phyloP scores from a whole-genome alignment of 2,797 vertebrate species.

The Coregonus suidteri region DNA sequence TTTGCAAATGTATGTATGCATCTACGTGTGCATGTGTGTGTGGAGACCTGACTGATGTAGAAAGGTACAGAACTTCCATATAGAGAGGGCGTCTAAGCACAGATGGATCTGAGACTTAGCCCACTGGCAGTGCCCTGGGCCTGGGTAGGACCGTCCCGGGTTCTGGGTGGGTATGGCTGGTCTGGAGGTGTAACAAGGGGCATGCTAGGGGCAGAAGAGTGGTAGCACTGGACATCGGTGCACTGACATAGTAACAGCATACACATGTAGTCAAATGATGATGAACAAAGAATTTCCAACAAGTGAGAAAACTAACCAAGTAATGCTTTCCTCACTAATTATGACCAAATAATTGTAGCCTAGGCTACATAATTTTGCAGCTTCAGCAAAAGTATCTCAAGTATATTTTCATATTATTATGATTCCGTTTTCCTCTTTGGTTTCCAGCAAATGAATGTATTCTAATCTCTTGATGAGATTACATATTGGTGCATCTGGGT shows the following conservation, averaged over 20 bases:
- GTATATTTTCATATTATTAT: not conserved
- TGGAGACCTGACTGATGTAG: not conserved
- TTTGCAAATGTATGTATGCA: not conserved
- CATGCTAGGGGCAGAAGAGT: no score
- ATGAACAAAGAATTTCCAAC: not conserved
- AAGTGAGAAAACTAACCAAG: not conserved
- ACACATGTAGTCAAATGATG: no score
- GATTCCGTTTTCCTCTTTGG: not conserved
- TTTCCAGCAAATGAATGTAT: conserved; percentile 42
- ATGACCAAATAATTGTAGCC: no score
- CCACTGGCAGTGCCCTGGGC: not conserved
- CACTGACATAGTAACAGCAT: no score
- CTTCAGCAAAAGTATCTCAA: no score
- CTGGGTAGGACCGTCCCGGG: not conserved
- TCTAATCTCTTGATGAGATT: conserved; percentile 75
- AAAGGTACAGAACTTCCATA: not conserved
- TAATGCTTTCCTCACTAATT: not conserved
- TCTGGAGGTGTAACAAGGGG: not conserved
- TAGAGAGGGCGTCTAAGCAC: not conserved
- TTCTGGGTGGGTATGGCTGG: not conserved
- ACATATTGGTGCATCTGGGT: conserved; percentile 64
- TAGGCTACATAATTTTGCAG: no score
- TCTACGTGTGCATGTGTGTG: not conserved
- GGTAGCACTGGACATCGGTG: no score
- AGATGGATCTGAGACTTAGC: not conserved